phyloP scores from a whole-genome alignment of 2,113 vertebrate genomes.

The Tychaedon coryphoeus region DNA sequence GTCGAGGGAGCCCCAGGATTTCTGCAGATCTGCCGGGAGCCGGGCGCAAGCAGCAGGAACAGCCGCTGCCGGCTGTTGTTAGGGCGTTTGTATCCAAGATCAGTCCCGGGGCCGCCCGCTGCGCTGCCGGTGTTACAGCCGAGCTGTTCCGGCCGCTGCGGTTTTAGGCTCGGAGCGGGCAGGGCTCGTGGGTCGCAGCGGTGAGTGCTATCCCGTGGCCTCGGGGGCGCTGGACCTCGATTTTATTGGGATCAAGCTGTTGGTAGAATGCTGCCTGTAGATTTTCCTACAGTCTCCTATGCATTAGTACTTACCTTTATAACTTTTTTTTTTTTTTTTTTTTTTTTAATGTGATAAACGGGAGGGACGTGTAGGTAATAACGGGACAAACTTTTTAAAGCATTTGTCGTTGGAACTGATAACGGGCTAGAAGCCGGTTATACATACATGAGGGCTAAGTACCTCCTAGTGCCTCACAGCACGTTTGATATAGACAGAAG shows the following conservation, averaged over 20 bases:
- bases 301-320: neutral
- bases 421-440: neutral
- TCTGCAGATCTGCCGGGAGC: neutral
- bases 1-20: neutral
- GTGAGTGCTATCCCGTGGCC: neutral
- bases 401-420: neutral
- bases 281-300: neutral
- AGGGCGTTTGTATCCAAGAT: neutral
- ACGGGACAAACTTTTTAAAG: neutral
- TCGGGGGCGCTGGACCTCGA: neutral
- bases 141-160: fast-evolving
- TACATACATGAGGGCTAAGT: neutral
- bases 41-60: neutral
- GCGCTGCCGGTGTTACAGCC: neutral
- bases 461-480: neutral
- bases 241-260: neutral
- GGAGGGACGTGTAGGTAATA: neutral
- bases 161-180: fast-evolving
- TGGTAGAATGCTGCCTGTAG: fast-evolving
- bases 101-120: neutral
- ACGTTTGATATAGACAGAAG: neutral
- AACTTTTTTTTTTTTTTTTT: too few species aligned
- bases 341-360: neutral
- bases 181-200: fast-evolving
- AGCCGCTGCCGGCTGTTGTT: neutral